Base-by-base conservation (phyloP, 2,888 invertebrate species). In the Drepana falcataria region DNA sequence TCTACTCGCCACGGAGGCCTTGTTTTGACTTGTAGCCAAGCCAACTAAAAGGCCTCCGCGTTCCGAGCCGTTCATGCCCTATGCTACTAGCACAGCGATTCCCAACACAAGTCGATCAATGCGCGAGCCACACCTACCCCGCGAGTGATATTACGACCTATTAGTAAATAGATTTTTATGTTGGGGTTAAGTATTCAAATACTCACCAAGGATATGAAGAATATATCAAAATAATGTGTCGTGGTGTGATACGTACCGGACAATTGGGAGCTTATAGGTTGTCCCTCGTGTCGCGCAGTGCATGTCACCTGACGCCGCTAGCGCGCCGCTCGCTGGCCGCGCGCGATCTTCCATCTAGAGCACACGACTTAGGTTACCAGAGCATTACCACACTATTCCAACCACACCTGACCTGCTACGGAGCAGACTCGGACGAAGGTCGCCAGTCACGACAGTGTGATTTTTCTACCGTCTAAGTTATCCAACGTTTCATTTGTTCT, bases 271-370 rank as follows among this genome's bases (percentile, higher is more conserved):
- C 66, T 76, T 69, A 73, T 72, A 68, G 74, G 76, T 70, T 63
- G 79, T 71, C 61, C 72, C 71, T 73, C 76, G 79, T 70, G 78
- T 73, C 78, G 75, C 71, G 77, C 75, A 75, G 78, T 79, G 81
- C 79, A 75, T 81, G 83, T 81, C 84, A 83, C 77, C 77, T 78
- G 81, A 85, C 81, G 83, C 85, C 81, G 76, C 74, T 75, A 79
- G 81, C 77, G 72, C 77, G 82, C 79, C 79, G 83, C 76, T 79
- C 75, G 78, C 74, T 78, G 81, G 79, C 79, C 81, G 80, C 77
- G 81, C 81, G 75, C 80, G 78, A 66, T 79, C 86, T 73, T 80
- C 90, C 90, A 91, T 91, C 90, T 90, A 83, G 67, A 89, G 90
- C 83, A 83, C 60, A 60, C 61, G 66, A 71, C 71, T 83, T 70